Percentiles rank a stretch among this genome's conserved stretches.
These are phyloP conservation scores for Uria aalge DNA, from an alignment of 2,113 vertebrate genomes.

Conservation along the genomic window DNA sequence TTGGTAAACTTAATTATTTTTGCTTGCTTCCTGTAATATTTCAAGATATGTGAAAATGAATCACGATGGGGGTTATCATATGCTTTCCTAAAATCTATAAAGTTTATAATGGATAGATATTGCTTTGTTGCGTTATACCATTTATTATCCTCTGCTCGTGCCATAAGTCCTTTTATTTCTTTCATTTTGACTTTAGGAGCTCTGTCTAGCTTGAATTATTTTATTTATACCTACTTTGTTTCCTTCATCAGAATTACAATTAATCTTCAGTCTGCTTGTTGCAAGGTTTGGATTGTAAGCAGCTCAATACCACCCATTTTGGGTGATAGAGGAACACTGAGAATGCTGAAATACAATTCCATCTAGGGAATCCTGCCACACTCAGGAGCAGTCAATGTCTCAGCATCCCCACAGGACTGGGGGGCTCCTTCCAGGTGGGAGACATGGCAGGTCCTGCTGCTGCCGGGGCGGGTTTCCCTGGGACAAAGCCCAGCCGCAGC, in stretches of 20 bases:
- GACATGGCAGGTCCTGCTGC: background rate
- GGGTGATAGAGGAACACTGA: background rate
- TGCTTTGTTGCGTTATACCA: background rate
- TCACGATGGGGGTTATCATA: slow-evolving; percentile 1
- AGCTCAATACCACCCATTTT: background rate
- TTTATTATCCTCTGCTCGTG: background rate
- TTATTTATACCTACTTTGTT: background rate
- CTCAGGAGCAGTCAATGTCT: background rate
- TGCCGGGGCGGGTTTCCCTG: accelerated
- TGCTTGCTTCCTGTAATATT: slow-evolving; percentile 21
- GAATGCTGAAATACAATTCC: background rate
- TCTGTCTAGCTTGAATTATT: background rate
- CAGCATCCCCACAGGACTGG: accelerated
- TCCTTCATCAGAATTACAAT: background rate
- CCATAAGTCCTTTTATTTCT: background rate
- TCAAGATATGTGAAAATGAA: slow-evolving; percentile 6
- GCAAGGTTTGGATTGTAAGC: background rate
- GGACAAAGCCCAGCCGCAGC: accelerated
- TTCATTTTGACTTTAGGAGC: background rate
- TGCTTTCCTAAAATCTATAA: background rate
- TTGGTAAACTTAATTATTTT: slow-evolving; percentile 33
- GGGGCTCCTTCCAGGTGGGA: background rate
- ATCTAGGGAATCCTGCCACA: background rate
- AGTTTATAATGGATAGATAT: background rate
- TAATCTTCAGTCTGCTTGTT: background rate